phyloP scores from a whole-genome alignment of 1,140 invertebrate genomes.

The Paracyclopina nana region DNA sequence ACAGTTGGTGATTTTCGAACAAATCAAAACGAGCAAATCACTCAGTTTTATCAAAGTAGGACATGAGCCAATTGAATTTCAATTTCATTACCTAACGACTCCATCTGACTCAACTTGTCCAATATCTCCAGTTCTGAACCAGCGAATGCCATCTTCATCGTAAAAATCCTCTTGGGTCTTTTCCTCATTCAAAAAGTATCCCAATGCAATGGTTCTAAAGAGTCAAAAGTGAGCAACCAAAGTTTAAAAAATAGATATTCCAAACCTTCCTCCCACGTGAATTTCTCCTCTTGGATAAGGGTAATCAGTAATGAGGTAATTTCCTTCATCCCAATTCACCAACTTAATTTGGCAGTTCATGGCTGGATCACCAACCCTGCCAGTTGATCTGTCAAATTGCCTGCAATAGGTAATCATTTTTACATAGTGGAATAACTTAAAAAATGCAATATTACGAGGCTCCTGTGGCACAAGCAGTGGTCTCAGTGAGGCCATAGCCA shows the following conservation, averaged over 20 bases:
- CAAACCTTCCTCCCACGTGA: conserved; percentile 64
- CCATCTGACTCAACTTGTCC: conserved; percentile 79
- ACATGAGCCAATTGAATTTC: too few species aligned
- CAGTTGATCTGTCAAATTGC: conserved; percentile 49
- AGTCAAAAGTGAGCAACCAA: too few species aligned
- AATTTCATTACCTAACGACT: too few species aligned
- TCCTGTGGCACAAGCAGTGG: conserved; percentile 75
- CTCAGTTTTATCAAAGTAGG: too few species aligned
- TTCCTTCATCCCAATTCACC: conserved; percentile 86
- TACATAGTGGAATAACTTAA: too few species aligned
- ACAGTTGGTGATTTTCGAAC: too few species aligned
- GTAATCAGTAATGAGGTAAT: conserved; percentile 67
- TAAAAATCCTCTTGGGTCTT: conserved; percentile 81
- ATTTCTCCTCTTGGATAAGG: conserved; percentile 82
- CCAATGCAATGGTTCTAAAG: conserved; percentile 71
- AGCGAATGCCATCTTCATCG: conserved; percentile 50
- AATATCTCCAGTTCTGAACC: conserved; percentile 93
- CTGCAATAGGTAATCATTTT: too few species aligned
- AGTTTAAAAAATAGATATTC: too few species aligned
- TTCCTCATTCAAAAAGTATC: conserved; percentile 77
- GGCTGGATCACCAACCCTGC: conserved; percentile 71
- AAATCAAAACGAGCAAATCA: too few species aligned
- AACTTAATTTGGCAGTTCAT: conserved; percentile 64
- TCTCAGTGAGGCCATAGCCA: conserved; percentile 89
- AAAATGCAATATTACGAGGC: too few species aligned